Conservation (phyloP, 2,888 invertebrate genomes). For the Caenorhabditis zanzibari region DNA sequence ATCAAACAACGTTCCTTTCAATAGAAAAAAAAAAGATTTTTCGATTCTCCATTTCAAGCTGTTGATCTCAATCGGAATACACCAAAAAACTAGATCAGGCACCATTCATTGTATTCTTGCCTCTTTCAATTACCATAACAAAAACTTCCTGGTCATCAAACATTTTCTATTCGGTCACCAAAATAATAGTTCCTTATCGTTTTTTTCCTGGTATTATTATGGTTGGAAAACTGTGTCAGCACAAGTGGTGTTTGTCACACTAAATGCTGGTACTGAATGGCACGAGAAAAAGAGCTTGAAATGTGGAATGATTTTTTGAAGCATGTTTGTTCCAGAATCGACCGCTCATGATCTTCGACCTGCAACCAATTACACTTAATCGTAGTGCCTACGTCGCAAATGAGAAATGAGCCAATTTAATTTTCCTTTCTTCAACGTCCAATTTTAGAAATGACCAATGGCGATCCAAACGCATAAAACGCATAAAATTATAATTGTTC, state of each 20-base stretch:
- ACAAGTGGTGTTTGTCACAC: conserved; percentile 25
- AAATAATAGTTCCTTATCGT: conserved; percentile 41
- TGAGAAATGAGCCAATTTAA: conserved; percentile 37
- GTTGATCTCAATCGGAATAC: conserved; percentile 3
- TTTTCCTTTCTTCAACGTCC: background rate
- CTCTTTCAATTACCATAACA: conserved; percentile 41
- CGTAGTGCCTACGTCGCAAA: conserved; percentile 10
- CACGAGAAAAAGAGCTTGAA: conserved; percentile 15
- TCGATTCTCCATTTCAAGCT: background rate
- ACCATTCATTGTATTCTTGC: conserved; percentile 19
- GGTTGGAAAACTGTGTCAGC: conserved; percentile 17
- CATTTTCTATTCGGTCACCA: conserved; percentile 1
- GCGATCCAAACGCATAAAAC: conserved; percentile 25
- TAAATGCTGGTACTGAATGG: conserved; percentile 38
- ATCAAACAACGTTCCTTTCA: conserved; percentile 5
- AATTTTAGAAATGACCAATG: conserved; percentile 15
- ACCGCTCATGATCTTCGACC: conserved; percentile 35
- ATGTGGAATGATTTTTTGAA: conserved; percentile 14
- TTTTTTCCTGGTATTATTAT: background rate
- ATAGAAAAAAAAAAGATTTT: background rate
- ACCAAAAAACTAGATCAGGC: conserved; percentile 15
- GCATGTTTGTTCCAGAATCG: conserved; percentile 10
- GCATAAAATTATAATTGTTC: conserved; percentile 56
- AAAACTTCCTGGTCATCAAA: conserved; percentile 46
- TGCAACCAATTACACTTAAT: conserved; percentile 16